phyloP scores from a whole-genome alignment of 1,140 invertebrate species.

The Eufriesea mexicana region DNA sequence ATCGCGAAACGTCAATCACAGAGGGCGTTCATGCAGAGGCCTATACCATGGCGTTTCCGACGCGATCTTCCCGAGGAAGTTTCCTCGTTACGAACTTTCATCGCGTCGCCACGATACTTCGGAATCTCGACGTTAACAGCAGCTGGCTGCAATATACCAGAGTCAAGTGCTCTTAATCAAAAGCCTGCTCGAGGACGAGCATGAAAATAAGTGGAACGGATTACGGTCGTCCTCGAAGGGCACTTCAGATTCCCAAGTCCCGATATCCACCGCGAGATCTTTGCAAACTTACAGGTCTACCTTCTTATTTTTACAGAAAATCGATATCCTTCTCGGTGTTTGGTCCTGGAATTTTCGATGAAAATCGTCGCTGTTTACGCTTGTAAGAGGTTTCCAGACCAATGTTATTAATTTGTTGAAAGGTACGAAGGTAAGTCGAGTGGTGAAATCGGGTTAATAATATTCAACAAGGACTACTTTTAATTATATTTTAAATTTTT shows the following conservation, averaged over 20 bases:
- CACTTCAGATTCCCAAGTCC: slow-evolving; percentile 14
- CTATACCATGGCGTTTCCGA: not conserved
- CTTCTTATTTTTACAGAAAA: too few species aligned
- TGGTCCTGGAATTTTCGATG: too few species aligned
- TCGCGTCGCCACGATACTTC: slow-evolving; percentile 17
- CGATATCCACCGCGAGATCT: slow-evolving; percentile 4
- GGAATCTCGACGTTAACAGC: slow-evolving; percentile 44
- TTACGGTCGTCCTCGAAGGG: slow-evolving; percentile 34
- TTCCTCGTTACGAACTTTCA: slow-evolving; percentile 41
- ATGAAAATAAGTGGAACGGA: slow-evolving; percentile 49
- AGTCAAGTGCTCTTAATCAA: slow-evolving; percentile 46
- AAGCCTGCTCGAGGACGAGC: slow-evolving; percentile 29
- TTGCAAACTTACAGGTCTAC: not conserved
- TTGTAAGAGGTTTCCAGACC: too few species aligned
- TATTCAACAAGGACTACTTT: too few species aligned
- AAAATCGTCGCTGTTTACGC: too few species aligned
- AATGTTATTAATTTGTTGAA: too few species aligned
- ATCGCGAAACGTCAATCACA: not conserved
- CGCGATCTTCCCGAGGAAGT: slow-evolving; percentile 28
- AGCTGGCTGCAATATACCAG: slow-evolving; percentile 37
- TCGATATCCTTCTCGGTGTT: too few species aligned
- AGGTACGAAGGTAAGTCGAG: too few species aligned
- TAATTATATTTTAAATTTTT: too few species aligned
- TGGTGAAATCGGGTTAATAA: too few species aligned
- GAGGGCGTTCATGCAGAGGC: not conserved